Conservation (phyloP, 2,113 vertebrate species). For the Sinocyclocheilus maitianheensis region DNA sequence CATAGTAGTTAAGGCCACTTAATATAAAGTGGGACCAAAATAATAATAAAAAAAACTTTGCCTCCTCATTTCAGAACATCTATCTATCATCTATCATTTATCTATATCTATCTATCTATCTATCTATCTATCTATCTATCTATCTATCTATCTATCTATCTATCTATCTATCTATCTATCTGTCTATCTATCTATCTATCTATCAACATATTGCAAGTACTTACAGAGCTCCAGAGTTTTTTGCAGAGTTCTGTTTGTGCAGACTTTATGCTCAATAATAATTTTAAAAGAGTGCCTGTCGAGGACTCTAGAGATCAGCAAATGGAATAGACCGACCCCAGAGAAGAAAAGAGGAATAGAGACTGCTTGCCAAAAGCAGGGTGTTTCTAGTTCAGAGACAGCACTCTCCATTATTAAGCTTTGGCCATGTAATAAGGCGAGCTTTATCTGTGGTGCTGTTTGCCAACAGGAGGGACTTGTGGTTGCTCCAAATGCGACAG, state of each 20-base stretch:
- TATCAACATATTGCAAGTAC: background rate
- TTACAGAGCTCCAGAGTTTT: background rate
- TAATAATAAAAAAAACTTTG: no score
- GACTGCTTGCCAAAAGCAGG: conserved; percentile 13
- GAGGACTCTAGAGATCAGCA: conserved; percentile 43
- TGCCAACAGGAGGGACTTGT: conserved; percentile 46
- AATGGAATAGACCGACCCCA: conserved; percentile 42
- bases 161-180: no score
- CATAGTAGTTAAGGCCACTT: no score
- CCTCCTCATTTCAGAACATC: no score
- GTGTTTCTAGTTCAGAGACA: conserved; percentile 45
- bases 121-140: no score
- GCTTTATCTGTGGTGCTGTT: conserved; percentile 14
- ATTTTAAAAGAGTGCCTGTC: conserved; percentile 23
- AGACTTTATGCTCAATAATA: conserved; percentile 44
- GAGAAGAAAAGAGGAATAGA: conserved; percentile 4
- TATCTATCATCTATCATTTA: no score
- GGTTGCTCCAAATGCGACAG: conserved; percentile 67
- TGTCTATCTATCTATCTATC: no score
- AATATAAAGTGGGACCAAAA: no score
- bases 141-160: no score
- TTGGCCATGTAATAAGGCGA: conserved; percentile 20
- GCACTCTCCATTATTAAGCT: conserved; percentile 23
- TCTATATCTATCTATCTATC: no score
- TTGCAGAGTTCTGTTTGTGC: background rate